These are phyloP conservation scores for Nyctereutes procyonoides DNA, from an alignment of 2,113 vertebrate species.

Conservation along the genomic window DNA sequence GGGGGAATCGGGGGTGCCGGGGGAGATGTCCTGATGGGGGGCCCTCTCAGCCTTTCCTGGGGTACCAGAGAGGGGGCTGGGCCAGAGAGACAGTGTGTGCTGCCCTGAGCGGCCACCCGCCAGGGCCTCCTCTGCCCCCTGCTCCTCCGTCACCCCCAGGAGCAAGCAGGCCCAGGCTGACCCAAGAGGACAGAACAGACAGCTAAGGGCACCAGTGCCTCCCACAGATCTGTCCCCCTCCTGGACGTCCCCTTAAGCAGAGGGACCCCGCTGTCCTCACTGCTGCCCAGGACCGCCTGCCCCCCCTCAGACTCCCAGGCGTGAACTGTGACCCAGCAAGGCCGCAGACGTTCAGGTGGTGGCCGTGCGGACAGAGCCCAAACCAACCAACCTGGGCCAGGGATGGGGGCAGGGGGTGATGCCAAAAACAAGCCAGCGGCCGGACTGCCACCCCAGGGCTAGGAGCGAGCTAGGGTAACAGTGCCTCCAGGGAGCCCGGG, in stretches of 20 bases:
- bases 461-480: background rate
- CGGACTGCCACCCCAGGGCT: background rate
- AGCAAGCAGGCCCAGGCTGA: background rate
- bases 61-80: no score
- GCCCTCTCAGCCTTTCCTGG: background rate
- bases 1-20: rapidly evolving
- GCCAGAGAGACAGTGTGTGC: background rate
- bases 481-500: background rate
- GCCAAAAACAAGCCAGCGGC: background rate
- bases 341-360: rapidly evolving
- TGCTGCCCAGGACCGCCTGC: no score
- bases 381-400: background rate
- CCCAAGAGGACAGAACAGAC: background rate
- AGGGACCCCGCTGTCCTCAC: background rate
- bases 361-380: background rate
- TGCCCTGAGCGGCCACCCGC: background rate
- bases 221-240: background rate
- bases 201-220: rapidly evolving
- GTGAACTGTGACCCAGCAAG: rapidly evolving
- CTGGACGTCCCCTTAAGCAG: background rate
- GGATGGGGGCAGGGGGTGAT: no score
- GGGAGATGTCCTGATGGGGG: background rate
- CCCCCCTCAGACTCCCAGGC: no score
- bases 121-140: no score
- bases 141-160: rapidly evolving